phyloP scores from a whole-genome alignment of 2,888 invertebrate species.

The Melitaea athalia region DNA sequence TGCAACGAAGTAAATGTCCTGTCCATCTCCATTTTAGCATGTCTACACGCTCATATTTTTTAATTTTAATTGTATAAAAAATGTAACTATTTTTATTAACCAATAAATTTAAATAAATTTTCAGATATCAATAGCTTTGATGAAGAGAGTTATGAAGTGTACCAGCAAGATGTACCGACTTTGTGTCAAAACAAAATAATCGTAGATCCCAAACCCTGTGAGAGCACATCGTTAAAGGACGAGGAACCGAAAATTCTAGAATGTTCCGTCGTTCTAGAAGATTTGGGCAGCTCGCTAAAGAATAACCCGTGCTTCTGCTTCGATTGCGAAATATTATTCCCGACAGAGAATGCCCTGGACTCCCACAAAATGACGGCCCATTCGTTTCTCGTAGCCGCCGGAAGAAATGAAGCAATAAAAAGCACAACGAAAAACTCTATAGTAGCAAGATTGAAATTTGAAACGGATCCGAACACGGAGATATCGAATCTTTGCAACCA shows the following conservation, averaged over 20 bases:
- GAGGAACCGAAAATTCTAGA: slow-evolving; percentile 20
- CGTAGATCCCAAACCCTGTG: slow-evolving; percentile 22
- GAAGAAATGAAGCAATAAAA: slow-evolving; percentile 36
- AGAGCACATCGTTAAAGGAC: not conserved
- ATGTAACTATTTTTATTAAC: too few species aligned
- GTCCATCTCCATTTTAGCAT: too few species aligned
- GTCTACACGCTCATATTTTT: too few species aligned
- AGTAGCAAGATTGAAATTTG: too few species aligned
- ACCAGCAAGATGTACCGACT: not conserved
- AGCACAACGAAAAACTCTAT: slow-evolving; percentile 14
- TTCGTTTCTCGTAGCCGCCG: slow-evolving; percentile 38
- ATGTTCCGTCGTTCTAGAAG: slow-evolving; percentile 31
- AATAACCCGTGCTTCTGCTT: slow-evolving; percentile 32
- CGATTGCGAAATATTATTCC: slow-evolving; percentile 36
- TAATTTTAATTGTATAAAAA: too few species aligned
- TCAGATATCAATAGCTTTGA: not conserved
- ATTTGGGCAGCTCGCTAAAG: slow-evolving; percentile 30
- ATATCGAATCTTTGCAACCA: too few species aligned
- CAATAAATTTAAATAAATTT: not conserved
- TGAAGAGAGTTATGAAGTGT: slow-evolving; percentile 1
- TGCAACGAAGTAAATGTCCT: too few species aligned
- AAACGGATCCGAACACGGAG: too few species aligned
- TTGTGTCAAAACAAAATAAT: slow-evolving; percentile 34
- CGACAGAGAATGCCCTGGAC: slow-evolving; percentile 36
- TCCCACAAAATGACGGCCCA: slow-evolving; percentile 37